Evolutionary conservation across 1,140 invertebrate genomes (phyloP).

Genomic region (Leptinotarsa lineolata): DNA sequence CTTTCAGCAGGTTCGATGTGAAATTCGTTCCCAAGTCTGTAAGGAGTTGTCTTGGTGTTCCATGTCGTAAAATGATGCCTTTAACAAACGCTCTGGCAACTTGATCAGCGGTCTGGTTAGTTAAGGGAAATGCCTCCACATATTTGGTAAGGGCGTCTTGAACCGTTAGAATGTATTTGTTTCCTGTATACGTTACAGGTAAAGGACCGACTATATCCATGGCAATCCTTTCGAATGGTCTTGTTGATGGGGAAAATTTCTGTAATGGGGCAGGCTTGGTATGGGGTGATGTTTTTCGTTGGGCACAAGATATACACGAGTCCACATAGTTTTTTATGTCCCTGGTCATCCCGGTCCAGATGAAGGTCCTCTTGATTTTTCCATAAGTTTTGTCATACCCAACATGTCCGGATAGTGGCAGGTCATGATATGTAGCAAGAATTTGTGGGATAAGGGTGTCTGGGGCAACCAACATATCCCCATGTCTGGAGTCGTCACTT

Average conservation of each 20-base stretch:
- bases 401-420: conserved; percentile 33
- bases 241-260: background rate
- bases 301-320: conserved; percentile 33
- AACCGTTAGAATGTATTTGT: conserved; percentile 54
- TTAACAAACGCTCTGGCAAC: conserved; percentile 40
- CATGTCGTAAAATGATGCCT: conserved; percentile 40
- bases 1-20: conserved; percentile 42
- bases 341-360: conserved; percentile 36
- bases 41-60: conserved; percentile 44
- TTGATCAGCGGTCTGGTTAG: conserved; percentile 37
- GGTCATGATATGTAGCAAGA: conserved; percentile 25
- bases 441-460: conserved; percentile 2
- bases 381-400: conserved; percentile 35
- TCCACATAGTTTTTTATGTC: conserved; percentile 35
- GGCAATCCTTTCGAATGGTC: conserved; percentile 45
- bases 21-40: conserved; percentile 50
- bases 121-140: conserved; percentile 38
- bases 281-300: conserved; percentile 33
- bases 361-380: conserved; percentile 23
- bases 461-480: conserved; percentile 24
- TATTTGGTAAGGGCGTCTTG: conserved; percentile 45
- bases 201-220: conserved; percentile 55
- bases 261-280: conserved; percentile 29
- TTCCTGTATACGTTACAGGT: conserved; percentile 35
- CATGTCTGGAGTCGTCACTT: conserved; percentile 13